Evolutionary conservation across 2,888 invertebrate genomes (phyloP).

Genomic region (Ypsolopha scabrella): DNA sequence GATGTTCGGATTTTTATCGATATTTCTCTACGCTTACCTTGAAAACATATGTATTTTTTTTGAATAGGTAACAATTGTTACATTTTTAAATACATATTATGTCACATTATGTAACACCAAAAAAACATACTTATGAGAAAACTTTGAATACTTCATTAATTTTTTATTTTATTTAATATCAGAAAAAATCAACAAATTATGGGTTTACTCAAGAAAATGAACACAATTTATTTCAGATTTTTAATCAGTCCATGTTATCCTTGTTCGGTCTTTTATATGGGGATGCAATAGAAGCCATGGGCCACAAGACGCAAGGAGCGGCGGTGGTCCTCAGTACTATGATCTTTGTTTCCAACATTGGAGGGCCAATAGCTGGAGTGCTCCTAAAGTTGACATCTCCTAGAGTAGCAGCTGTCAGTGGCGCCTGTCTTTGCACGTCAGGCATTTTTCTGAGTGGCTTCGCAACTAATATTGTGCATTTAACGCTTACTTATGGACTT

Average conservation of each 20-base stretch:
- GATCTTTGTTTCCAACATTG: conserved; percentile 73
- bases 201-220: not conserved
- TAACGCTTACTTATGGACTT: conserved; percentile 55
- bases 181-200: no score
- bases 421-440: conserved; percentile 42
- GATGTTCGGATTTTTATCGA: no score
- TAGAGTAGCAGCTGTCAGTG: conserved; percentile 50
- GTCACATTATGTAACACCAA: no score
- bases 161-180: no score
- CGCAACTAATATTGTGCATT: conserved; percentile 50
- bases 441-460: conserved; percentile 61
- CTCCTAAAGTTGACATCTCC: conserved; percentile 65
- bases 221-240: conserved; percentile 58
- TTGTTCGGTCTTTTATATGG: conserved; percentile 78
- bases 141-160: no score
- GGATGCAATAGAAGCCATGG: conserved; percentile 72
- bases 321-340: conserved; percentile 77
- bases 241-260: conserved; percentile 78
- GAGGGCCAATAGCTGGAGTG: conserved; percentile 78
- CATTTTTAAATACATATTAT: no score
- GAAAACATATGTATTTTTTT: no score
- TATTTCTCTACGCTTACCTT: no score
- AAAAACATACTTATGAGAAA: no score
- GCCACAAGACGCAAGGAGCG: conserved; percentile 74
- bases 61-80: no score